Base-by-base conservation (phyloP, 23 tunicate genomes). In the Pegea sp. region DNA sequence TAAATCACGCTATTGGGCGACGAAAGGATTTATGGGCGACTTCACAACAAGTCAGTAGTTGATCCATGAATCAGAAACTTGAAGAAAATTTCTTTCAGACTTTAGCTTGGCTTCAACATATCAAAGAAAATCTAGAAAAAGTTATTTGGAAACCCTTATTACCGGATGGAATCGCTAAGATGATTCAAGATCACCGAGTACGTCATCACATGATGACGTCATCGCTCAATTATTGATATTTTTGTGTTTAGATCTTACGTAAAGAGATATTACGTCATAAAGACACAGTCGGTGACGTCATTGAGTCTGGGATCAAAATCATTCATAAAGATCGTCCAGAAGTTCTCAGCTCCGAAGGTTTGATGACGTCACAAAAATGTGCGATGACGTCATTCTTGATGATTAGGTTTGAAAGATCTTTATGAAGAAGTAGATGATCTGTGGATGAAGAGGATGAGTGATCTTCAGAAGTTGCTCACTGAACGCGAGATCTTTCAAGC, bases 181-280 rank as follows among this genome's bases (percentile, higher is more conserved):
- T 66, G 22, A 73, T 84, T 31, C 95, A 84, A 67, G 95, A 84
- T 58, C 95, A 84, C 67, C 57, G 63, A 61, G 95, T 84, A 57
- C 28, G 25, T 31, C 2, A 3, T 4, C 28, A 4, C 24, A 24
- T 16, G 5, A 5, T 18, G 13, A 49, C 18, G 22, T 49, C 4
- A 52, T 8, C 24, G 11, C 44, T 55, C 5, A 26, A 55, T 8
- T 26, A 6, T 50, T 50, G n/a, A n/a, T n/a, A n/a, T n/a, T n/a
- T 57, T 57, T 1, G 1, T 28, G 0, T 23, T 18, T 48, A 81
- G 93, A 59, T 51, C 0, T 48, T 81, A 24, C 70, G 61, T 58
- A 67, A 71, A 22, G 95, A 84, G 42, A 68, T 84, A 29, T 28
- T 51, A 8, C 84, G 84, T 0, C 95, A 63, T 55, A 84, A 84